Base-by-base conservation (phyloP, 2,797 vertebrate genomes). In the Ataeniobius toweri region DNA sequence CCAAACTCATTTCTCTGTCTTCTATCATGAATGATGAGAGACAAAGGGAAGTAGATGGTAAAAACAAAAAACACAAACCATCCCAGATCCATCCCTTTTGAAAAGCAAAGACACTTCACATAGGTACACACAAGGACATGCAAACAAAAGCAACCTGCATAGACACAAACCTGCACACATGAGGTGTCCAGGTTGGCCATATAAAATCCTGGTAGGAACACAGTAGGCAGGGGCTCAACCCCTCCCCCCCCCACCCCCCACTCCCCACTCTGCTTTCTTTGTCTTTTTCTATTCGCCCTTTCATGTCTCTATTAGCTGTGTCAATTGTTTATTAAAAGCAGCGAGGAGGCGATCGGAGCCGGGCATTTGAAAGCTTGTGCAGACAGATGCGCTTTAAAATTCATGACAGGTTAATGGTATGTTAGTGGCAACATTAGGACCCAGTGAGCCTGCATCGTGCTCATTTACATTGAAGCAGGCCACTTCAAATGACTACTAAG, bases 281-380 rank as follows among this genome's bases (percentile, higher is more conserved):
- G 28, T 81, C 75, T 65, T 48, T 80, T 78, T 75, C 77, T 73
- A 71, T 61, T 9, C 16, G 71, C 83, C 80, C 93, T 94, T 96
- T 95, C 93, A 95, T 96, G 92, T 94, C 93, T 93, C 91, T 94
- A 93, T 95, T 95, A 91, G 90, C 88, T 92, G 88, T 89, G 93
- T 94, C 94, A 94, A 94, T 95, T 95, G 95, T 95, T 95, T 94
- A 95, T 96, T 93, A 95, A 94, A 95, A 92, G 93, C 88, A 59
- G 83, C 44, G 48, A 77, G 80, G 88, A 90, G 88, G 89, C 82
- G 76, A 92, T 86, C 53, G 73, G 86, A 86, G 88, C 79, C 85
- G 86, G 84, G 86, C 92, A 81, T 94, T 93, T 93, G 92, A 95
- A 95, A 93, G 93, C 92, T 75, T 12, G 5, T 22, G 85, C 89